phyloP scores from a whole-genome alignment of 2,797 vertebrate species.

The Enteromius viviparus region DNA sequence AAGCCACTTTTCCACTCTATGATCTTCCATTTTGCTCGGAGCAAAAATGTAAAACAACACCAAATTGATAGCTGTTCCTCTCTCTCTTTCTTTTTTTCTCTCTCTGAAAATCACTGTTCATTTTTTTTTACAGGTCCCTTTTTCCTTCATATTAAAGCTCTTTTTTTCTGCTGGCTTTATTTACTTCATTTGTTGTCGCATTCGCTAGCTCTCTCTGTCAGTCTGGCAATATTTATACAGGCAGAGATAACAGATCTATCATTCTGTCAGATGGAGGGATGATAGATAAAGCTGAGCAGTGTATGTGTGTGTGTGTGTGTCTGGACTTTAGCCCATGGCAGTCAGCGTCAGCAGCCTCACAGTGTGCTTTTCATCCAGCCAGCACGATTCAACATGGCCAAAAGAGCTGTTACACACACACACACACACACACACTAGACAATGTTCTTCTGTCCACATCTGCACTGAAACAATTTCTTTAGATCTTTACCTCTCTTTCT shows the following conservation, averaged over 20 bases:
- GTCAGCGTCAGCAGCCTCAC: slow-evolving; percentile 39
- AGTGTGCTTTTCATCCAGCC: slow-evolving; percentile 44
- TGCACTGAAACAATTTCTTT: slow-evolving; percentile 64
- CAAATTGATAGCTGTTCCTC: neutral
- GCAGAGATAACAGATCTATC: slow-evolving; percentile 43
- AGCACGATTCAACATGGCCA: slow-evolving; percentile 36
- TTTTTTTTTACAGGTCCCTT: neutral
- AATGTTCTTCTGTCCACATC: slow-evolving; percentile 75
- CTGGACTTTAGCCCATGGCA: slow-evolving; percentile 41
- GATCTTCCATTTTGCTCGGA: slow-evolving; percentile 32
- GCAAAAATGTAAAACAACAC: slow-evolving; percentile 38
- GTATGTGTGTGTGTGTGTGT: slow-evolving; percentile 25
- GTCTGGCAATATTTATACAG: slow-evolving; percentile 40
- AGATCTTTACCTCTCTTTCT: slow-evolving; percentile 57
- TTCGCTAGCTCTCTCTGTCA: slow-evolving; percentile 16
- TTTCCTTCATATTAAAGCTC: neutral
- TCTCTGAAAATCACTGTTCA: neutral
- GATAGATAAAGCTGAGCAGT: slow-evolving; percentile 35
- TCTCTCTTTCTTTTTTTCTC: neutral
- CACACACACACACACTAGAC: slow-evolving; percentile 55
- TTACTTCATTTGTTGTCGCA: slow-evolving; percentile 49
- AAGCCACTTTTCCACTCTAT: slow-evolving; percentile 53
- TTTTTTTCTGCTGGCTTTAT: slow-evolving; percentile 40
- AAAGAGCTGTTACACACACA: slow-evolving; percentile 42
- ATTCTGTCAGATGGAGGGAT: slow-evolving; percentile 38